These are phyloP conservation scores for Gymnothorax javanicus DNA, from an alignment of 2,797 vertebrate genomes.

Conservation along the genomic window DNA sequence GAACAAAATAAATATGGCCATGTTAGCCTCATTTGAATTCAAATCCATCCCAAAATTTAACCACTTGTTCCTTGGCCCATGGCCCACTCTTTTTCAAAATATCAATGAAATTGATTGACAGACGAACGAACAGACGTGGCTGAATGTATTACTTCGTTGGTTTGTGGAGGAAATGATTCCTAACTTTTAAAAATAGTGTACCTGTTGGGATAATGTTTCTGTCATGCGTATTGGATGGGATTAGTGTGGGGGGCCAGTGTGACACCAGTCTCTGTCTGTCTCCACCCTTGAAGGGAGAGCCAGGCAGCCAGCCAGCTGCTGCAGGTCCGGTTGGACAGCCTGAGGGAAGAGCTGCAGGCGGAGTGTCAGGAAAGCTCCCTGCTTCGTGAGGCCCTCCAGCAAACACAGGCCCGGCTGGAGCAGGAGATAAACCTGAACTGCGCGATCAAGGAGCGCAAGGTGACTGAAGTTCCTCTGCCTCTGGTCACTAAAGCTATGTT, in stretches of 20 bases:
- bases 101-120: too few relatives aligned
- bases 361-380: slow-evolving; percentile 45
- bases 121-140: too few relatives aligned
- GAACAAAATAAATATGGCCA: too few relatives aligned
- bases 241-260: slow-evolving; percentile 28
- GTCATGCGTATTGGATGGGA: neutral
- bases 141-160: too few relatives aligned
- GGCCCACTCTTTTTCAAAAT: too few relatives aligned
- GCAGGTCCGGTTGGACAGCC: slow-evolving; percentile 43
- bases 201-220: neutral
- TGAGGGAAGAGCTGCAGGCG: slow-evolving; percentile 46
- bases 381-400: slow-evolving; percentile 66
- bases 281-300: slow-evolving; percentile 40
- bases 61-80: too few relatives aligned
- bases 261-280: slow-evolving; percentile 29
- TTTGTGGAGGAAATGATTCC: neutral
- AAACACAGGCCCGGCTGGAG: slow-evolving; percentile 57
- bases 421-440: slow-evolving; percentile 60
- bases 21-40: too few relatives aligned
- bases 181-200: neutral
- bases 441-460: slow-evolving; percentile 52
- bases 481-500: too few relatives aligned
- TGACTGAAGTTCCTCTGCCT: slow-evolving; percentile 39
- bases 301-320: slow-evolving; percentile 37
- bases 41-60: too few relatives aligned